Conservation (phyloP, 2,888 invertebrate genomes). For the Drosophila antonietae region DNA sequence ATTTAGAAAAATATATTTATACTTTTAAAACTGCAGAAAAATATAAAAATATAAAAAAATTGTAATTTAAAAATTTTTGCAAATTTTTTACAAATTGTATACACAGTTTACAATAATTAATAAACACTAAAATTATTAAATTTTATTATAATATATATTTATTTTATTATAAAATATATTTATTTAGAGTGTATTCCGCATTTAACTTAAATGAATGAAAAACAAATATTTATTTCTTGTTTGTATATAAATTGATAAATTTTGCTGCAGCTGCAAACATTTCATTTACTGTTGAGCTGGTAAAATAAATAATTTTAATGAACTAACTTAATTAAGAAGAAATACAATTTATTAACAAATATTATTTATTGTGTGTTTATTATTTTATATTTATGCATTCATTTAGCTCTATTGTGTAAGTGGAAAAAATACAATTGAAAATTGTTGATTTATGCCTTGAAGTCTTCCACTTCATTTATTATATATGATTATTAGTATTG, state of each 20-base stretch:
- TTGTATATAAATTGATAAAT: neutral
- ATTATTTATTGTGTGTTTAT: neutral
- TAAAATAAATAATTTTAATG: neutral
- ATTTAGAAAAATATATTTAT: too few species aligned
- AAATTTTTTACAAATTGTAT: too few species aligned
- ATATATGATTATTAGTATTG: neutral
- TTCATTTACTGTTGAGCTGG: neutral
- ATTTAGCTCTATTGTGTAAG: neutral
- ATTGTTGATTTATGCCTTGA: neutral
- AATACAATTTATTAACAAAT: neutral
- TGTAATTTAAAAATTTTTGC: too few species aligned
- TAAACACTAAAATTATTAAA: too few species aligned
- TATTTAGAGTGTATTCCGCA: too few species aligned
- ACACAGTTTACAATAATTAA: too few species aligned
- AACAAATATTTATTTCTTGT: too few species aligned
- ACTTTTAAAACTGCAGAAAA: too few species aligned
- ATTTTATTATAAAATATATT: too few species aligned
- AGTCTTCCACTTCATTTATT: neutral
- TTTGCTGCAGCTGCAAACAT: neutral
- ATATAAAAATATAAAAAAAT: too few species aligned
- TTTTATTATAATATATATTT: too few species aligned
- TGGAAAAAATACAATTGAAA: neutral
- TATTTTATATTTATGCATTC: neutral
- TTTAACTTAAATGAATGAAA: too few species aligned
- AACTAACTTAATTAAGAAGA: neutral